These are phyloP conservation scores for Sylvicola cinctus DNA, from an alignment of 2,888 invertebrate species.

Conservation along the genomic window DNA sequence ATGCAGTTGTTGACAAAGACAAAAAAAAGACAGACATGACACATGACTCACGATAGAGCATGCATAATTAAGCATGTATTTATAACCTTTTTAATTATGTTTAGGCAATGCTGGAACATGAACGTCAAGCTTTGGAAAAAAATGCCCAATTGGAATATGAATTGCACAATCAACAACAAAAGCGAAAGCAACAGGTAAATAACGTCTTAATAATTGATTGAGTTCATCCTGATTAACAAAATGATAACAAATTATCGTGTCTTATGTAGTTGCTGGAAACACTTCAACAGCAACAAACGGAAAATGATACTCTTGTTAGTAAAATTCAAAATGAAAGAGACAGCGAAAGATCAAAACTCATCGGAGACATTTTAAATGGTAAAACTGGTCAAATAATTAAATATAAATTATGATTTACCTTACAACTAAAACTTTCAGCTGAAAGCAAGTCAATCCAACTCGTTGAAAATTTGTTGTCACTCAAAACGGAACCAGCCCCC, in stretches of 20 bases:
- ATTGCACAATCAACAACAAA: constrained; percentile 9
- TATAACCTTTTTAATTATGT: neutral
- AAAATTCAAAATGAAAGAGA: constrained; percentile 48
- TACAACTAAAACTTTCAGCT: constrained; percentile 26
- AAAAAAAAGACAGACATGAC: too few species aligned
- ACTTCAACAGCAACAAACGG: constrained; percentile 33
- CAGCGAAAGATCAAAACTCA: constrained; percentile 33
- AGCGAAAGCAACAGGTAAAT: constrained; percentile 12
- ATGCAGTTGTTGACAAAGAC: too few species aligned
- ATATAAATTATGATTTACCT: constrained; percentile 2
- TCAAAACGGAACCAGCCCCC: constrained; percentile 36
- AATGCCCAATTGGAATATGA: constrained; percentile 6
- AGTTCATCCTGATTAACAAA: constrained; percentile 4
- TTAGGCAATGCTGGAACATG: constrained; percentile 5
- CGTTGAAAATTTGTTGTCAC: constrained; percentile 40
- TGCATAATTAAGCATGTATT: too few species aligned
- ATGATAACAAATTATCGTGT: constrained; percentile 3
- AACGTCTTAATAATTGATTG: neutral
- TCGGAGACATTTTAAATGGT: constrained; percentile 37
- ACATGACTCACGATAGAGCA: too few species aligned
- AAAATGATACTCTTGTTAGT: constrained; percentile 42
- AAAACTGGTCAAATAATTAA: constrained; percentile 6
- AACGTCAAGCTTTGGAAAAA: constrained; percentile 5
- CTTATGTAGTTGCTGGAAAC: constrained; percentile 29
- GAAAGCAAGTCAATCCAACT: constrained; percentile 45